Evolutionary conservation across 2,113 vertebrate genomes (phyloP).

Genomic region (Passer montanus): DNA sequence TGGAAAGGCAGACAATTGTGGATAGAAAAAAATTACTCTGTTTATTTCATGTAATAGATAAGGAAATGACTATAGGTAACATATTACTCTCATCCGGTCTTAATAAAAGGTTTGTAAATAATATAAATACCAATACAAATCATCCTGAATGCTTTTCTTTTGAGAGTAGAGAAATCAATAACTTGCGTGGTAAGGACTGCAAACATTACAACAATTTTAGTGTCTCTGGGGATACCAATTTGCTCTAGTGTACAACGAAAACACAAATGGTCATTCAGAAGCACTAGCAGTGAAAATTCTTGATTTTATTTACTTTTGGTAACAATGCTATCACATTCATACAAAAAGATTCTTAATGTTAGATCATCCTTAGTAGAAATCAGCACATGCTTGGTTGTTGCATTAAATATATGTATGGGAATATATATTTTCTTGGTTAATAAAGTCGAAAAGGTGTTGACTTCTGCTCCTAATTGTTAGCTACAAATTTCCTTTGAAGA

Average conservation of each 20-base stretch:
- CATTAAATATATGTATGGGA: not conserved
- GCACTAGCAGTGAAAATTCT: not conserved
- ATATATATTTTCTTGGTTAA: not conserved
- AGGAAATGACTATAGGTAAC: not conserved
- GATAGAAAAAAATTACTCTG: not conserved
- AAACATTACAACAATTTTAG: not conserved
- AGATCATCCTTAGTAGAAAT: not conserved
- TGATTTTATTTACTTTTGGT: not conserved
- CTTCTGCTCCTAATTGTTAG: not conserved
- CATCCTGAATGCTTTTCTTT: not conserved
- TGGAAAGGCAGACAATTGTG: not conserved
- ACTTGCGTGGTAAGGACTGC: not conserved
- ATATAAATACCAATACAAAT: not conserved
- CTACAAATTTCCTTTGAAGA: not conserved
- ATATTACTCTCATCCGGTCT: not conserved
- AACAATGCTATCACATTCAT: not conserved
- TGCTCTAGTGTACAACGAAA: not conserved
- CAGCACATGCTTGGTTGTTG: not conserved
- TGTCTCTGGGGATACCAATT: not conserved
- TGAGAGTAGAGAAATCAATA: not conserved
- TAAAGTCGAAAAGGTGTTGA: not conserved
- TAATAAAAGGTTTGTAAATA: not conserved
- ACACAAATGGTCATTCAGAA: not conserved
- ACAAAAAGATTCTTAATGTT: not conserved
- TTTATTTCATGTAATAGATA: not conserved